Base-by-base conservation (phyloP, 1,140 invertebrate genomes). In the Heterodera schachtii region DNA sequence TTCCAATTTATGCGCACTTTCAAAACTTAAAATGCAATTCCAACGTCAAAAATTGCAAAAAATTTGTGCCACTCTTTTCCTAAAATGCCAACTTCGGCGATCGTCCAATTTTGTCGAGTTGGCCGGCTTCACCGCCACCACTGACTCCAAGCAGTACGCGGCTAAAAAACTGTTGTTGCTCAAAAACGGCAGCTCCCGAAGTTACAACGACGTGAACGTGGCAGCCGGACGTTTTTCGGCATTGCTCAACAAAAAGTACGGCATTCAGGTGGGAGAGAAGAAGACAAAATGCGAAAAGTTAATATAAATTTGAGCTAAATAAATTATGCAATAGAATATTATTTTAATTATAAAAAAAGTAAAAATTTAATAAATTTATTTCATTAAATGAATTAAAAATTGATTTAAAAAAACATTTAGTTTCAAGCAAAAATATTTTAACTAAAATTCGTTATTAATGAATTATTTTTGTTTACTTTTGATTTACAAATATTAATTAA, bases 151-250 rank as follows among this genome's bases (percentile, higher is more conserved):
- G 0, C 84, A 85, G 31, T 86, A 67, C 57, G 85, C 81, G 0
- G 82, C 83, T 9, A 84, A 75, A 46, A 46, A 57, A 75, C 52
- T 87, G 41, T 73, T 87, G 16, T 81, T 87, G 41, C 71, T 73
- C 5, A 82, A 86, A 4, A 80, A 87, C 41, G 60, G 78, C 2
- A 73, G 43, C 1, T 52, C 71, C 5, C 41, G 77, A 4, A 88
- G 85, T 13, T 88, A 90, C 66, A 82, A 83, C n/a, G 82, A 86
- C 31, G 79, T 88, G 41, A 82, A 85, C 43, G 77, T 79, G 47
- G 64, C 77, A 73, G 78, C 85, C 44, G 87, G 87, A 13, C 84
- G 84, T 64, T 88, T 83, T 83, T 83, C 84, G 5, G 67, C 81
- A 13, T 43, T 88, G 41, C 79, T 88, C 19, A 82, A 73, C 49